These are phyloP conservation scores for Tribolium madens DNA, from an alignment of 1,140 invertebrate genomes.

Conservation along the genomic window DNA sequence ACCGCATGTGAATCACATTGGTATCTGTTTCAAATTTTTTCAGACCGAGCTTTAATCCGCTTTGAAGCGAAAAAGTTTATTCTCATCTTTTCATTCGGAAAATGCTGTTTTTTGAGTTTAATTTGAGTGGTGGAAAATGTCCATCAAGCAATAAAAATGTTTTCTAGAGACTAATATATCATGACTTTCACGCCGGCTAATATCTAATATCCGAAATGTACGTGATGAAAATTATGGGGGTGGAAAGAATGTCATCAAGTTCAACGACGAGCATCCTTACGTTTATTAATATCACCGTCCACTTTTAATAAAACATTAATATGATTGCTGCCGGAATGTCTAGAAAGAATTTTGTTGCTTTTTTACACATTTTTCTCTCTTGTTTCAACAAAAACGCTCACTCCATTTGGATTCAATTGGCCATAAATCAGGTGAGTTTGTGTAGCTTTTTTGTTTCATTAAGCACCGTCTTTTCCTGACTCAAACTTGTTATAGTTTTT, in stretches of 20 bases:
- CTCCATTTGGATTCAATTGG: too few species aligned
- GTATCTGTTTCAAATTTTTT: not conserved
- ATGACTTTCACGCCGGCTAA: slow-evolving; percentile 21
- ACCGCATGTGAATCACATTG: not conserved
- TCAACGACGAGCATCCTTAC: slow-evolving; percentile 6
- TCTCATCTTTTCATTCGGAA: not conserved
- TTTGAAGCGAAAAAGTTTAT: too few species aligned
- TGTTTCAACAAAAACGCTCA: not conserved
- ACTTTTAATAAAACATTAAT: slow-evolving; percentile 33
- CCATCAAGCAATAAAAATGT: slow-evolving; percentile 25
- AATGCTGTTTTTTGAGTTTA: not conserved
- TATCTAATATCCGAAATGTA: slow-evolving; percentile 35
- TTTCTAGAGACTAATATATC: slow-evolving; percentile 36
- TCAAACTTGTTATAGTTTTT: not conserved
- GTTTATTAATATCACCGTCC: slow-evolving; percentile 19
- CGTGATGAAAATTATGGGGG: slow-evolving; percentile 35
- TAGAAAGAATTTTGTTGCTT: too few species aligned
- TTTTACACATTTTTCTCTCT: not conserved
- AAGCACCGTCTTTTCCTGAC: not conserved
- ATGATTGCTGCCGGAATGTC: slow-evolving; percentile 8
- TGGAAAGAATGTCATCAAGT: slow-evolving; percentile 35
- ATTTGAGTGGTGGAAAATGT: slow-evolving; percentile 1
- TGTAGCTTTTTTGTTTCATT: not conserved
- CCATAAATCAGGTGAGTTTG: too few species aligned
- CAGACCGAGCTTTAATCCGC: too few species aligned